Evolutionary conservation across 2,113 vertebrate genomes (phyloP), one percentile per base, ranked within the genome.

Genomic region (Procavia capensis): DNA sequence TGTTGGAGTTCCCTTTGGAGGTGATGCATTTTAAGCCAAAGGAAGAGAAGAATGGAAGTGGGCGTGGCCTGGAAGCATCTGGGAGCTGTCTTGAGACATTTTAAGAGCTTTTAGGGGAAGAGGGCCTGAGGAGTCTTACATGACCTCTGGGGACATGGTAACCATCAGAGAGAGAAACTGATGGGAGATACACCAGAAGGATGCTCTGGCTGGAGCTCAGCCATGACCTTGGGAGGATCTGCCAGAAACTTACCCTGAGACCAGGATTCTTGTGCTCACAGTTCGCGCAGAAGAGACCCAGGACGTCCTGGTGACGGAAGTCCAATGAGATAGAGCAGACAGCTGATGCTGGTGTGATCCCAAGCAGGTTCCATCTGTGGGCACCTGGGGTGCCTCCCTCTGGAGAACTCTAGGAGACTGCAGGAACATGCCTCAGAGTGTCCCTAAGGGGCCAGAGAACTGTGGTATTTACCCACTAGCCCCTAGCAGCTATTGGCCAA

Each of bases 401-500:
- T 8, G 79, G 81, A 72, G 24, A 61, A 22, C 43, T 25, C 20
- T 1, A 29, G 34, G 50, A 22, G 54, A 8, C 75, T 2, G 0
- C 1, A 1, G 25, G 41, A 17, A 0, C 39, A 24, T 14, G 14
- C 1, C 39, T 36, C 43, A 19, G 74, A 25, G 9, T 2, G 0
- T 2, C 86, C 54, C 24, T 8, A 2, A 25, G 13, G 10, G 17
- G 7, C 6, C 31, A 88, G 68, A 34, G 36, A 45, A 22, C 50
- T 24, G 29, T 39, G 61, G 13, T 9, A 22, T 14, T 75, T 27
- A 54, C 66, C 63, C 9, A 6, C 20, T 36, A 39, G 5, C 41
- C 47, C 57, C 78, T 25, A 3, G 0, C 3, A 29, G 24, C 63
- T 14, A 4, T 16, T 3, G 47, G 5, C 39, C 5, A 25, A 79